Evolutionary conservation across 2,797 vertebrate genomes (phyloP).

Genomic region (Gymnopithys bicolor): DNA sequence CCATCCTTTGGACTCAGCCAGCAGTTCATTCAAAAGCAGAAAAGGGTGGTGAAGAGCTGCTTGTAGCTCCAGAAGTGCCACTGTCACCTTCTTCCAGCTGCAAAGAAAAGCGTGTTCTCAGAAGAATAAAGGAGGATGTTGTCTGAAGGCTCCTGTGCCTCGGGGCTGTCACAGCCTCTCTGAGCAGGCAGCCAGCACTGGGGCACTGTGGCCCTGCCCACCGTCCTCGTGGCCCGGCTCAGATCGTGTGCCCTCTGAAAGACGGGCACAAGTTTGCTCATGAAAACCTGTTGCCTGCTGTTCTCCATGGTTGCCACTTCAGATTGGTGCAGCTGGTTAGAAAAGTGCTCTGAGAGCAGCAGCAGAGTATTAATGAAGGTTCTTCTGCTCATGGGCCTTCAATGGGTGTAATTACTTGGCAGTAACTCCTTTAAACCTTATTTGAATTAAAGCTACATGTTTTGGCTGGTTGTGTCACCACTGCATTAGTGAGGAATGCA

Average conservation of each 20-base stretch:
- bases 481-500: constrained; percentile 49
- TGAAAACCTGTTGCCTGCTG: constrained; percentile 3
- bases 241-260: neutral
- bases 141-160: neutral
- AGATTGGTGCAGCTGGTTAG: neutral
- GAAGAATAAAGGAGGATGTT: neutral
- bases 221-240: neutral
- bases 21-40: constrained; percentile 25
- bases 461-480: constrained; percentile 49
- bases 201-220: neutral
- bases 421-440: constrained; percentile 41
- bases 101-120: neutral
- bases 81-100: neutral
- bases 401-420: constrained; percentile 63
- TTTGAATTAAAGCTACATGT: constrained; percentile 54
- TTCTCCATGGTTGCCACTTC: constrained; percentile 14
- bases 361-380: neutral
- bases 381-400: constrained; percentile 16
- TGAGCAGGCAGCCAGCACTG: neutral
- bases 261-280: neutral
- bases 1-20: neutral
- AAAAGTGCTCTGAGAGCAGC: neutral
- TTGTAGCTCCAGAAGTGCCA: neutral
- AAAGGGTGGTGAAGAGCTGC: neutral
- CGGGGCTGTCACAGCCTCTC: neutral